phyloP scores from a whole-genome alignment of 1,140 invertebrate species.

The Oncopeltus fasciatus region DNA sequence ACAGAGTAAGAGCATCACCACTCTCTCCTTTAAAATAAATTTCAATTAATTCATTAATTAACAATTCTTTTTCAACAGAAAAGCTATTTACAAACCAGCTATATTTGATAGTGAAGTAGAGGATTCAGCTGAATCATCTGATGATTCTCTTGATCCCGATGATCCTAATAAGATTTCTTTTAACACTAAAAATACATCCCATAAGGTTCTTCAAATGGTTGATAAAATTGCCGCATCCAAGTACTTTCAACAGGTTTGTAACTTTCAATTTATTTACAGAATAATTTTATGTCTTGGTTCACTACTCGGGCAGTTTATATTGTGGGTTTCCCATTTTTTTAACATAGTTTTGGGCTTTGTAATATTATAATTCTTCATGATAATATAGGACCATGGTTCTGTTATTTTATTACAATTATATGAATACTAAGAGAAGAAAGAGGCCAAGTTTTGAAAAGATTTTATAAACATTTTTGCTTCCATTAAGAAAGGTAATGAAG shows the following conservation, averaged over 20 bases:
- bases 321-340: too few relatives aligned
- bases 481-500: too few relatives aligned
- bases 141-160: constrained; percentile 36
- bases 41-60: not conserved
- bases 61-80: not conserved
- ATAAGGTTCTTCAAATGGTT: constrained; percentile 70
- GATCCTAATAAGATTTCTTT: not conserved
- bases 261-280: constrained; percentile 1
- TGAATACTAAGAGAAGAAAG: too few relatives aligned
- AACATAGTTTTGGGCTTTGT: too few relatives aligned
- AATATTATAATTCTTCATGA: too few relatives aligned
- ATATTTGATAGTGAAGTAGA: constrained; percentile 77
- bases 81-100: constrained; percentile 28
- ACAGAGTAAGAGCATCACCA: not conserved
- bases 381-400: too few relatives aligned
- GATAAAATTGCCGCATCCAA: constrained; percentile 80
- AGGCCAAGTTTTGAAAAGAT: too few relatives aligned
- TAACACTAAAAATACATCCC: constrained; percentile 23
- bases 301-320: too few relatives aligned
- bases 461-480: too few relatives aligned
- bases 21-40: constrained; percentile 2
- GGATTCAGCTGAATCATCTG: constrained; percentile 79
- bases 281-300: too few relatives aligned
- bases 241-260: constrained; percentile 65
- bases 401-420: too few relatives aligned